Conservation (phyloP, 2,113 vertebrate species). For the Indri indri region DNA sequence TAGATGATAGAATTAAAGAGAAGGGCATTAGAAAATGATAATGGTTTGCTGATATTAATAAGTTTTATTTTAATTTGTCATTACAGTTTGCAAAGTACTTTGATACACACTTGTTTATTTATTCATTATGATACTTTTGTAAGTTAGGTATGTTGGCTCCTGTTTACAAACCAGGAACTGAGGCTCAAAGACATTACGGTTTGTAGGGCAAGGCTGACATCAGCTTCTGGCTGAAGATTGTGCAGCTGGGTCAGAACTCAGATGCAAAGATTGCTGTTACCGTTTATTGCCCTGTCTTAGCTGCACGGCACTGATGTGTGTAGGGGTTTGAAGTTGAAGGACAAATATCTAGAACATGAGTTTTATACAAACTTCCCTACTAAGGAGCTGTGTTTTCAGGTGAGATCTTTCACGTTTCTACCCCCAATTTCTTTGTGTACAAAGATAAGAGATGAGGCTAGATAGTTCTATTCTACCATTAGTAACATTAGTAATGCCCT, state of each 20-base stretch:
- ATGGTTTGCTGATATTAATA: background rate
- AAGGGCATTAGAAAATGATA: background rate
- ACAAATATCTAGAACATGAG: background rate
- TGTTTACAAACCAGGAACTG: background rate
- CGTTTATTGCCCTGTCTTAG: background rate
- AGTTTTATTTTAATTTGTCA: background rate
- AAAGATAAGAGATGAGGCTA: background rate
- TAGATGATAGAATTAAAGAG: background rate
- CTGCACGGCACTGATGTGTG: accelerated
- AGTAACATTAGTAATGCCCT: no score
- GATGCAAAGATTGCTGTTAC: background rate
- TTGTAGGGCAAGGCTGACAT: background rate
- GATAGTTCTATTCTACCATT: background rate
- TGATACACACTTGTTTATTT: background rate
- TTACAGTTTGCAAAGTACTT: background rate
- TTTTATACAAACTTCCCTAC: background rate
- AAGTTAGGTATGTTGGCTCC: background rate
- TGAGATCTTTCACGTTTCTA: background rate
- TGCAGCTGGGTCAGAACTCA: background rate
- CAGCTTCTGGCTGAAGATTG: background rate
- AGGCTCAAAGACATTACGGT: background rate
- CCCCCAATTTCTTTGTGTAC: background rate
- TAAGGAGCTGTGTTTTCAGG: background rate
- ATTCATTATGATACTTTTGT: background rate
- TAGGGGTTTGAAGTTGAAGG: background rate